Conservation (phyloP, 2,113 vertebrate genomes). For the Piaya cayana region DNA sequence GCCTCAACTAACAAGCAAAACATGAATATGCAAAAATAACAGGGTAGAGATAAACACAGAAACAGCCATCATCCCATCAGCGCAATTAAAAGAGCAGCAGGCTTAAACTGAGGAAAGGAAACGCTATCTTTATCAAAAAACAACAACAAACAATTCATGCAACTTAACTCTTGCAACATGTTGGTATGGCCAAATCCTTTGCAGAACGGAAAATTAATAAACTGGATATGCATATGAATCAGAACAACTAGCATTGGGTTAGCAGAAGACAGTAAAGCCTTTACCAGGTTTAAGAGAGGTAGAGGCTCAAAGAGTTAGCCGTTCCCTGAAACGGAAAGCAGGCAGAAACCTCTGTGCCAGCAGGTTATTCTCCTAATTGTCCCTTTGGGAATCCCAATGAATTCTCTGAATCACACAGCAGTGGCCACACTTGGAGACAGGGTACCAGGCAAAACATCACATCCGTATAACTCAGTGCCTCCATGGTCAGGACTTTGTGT, state of each 20-base stretch:
- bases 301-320: neutral
- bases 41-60: conserved; percentile 51
- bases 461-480: neutral
- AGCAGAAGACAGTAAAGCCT: neutral
- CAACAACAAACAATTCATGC: conserved; percentile 20
- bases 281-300: neutral
- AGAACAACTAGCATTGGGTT: neutral
- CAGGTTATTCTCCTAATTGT: neutral
- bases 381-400: neutral
- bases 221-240: neutral
- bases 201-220: neutral
- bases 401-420: neutral
- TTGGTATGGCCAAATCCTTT: neutral
- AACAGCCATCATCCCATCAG: conserved; percentile 56
- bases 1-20: conserved; percentile 56
- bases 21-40: conserved; percentile 59
- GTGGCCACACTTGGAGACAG: neutral
- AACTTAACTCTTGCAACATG: neutral
- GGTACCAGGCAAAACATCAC: neutral
- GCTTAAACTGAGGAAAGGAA: neutral
- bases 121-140: conserved; percentile 13
- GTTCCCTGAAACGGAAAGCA: neutral
- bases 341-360: neutral
- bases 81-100: conserved; percentile 16
- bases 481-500: neutral